Conservation (phyloP, 23 tunicate species). For the Aplidium turbinatum region DNA sequence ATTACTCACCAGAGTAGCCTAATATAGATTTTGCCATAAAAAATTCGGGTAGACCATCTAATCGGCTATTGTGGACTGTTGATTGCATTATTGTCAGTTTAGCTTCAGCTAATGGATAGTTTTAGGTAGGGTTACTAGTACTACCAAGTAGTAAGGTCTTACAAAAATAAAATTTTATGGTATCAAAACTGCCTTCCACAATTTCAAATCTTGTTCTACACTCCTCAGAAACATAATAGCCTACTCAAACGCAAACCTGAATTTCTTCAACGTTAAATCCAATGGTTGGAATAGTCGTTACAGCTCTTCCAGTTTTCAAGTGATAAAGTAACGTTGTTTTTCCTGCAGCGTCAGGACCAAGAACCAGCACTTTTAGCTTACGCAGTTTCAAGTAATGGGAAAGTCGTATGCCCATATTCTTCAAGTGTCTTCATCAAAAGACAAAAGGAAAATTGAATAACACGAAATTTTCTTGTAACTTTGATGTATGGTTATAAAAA, state of each 20-base stretch:
- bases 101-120: no score
- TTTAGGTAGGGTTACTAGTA: no score
- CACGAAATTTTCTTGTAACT: not conserved
- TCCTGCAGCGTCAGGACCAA: constrained; percentile 89
- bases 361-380: constrained; percentile 40
- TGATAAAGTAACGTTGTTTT: constrained; percentile 74
- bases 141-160: no score
- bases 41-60: no score
- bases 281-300: constrained; percentile 71
- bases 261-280: constrained; percentile 82
- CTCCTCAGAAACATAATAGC: not conserved
- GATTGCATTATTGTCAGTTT: no score
- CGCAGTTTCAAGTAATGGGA: not conserved
- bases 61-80: no score
- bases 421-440: not conserved
- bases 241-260: constrained; percentile 22
- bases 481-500: not conserved
- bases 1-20: no score
- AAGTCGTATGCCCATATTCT: constrained; percentile 8
- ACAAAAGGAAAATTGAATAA: not conserved
- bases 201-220: not conserved
- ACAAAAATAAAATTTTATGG: no score
- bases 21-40: no score
- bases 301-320: constrained; percentile 51
- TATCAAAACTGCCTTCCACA: no score